phyloP scores from a whole-genome alignment of 2,888 invertebrate species.

The Idaea biselata region DNA sequence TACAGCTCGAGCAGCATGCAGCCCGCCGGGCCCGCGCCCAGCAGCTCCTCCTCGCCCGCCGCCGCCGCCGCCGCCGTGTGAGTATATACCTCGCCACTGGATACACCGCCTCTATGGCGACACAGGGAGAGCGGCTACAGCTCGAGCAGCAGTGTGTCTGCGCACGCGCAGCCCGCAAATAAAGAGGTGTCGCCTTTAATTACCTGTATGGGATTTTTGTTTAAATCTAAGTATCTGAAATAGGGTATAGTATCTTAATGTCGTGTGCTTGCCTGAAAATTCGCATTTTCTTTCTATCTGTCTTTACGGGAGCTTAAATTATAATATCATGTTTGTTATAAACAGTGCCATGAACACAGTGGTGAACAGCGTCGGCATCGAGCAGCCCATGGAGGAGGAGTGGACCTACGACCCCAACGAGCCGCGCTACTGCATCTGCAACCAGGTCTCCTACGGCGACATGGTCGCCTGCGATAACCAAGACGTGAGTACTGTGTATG shows the following conservation, averaged over 20 bases:
- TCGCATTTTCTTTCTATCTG: too few relatives aligned
- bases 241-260: too few relatives aligned
- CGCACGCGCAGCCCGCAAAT: conserved; percentile 55
- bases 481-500: conserved; percentile 84
- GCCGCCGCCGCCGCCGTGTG: conserved; percentile 39
- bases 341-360: conserved; percentile 74
- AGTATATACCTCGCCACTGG: not conserved
- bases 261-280: too few relatives aligned
- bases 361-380: conserved; percentile 70
- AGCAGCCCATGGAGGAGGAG: conserved; percentile 84
- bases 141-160: conserved; percentile 34
- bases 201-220: too few relatives aligned
- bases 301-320: too few relatives aligned
- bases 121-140: conserved; percentile 66
- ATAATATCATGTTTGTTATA: not conserved
- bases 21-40: conserved; percentile 58
- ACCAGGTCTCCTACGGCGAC: conserved; percentile 98
- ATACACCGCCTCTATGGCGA: too few relatives aligned
- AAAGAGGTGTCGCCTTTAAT: too few relatives aligned
- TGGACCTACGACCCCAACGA: conserved; percentile 98
- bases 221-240: too few relatives aligned
- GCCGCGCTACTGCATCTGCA: conserved; percentile 96
- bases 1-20: conserved; percentile 52
- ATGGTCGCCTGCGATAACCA: conserved; percentile 99
- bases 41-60: conserved; percentile 72